Evolutionary conservation across 2,797 vertebrate species (phyloP), one percentile per base, ranked within the genome.

Genomic region (Periparus ater): DNA sequence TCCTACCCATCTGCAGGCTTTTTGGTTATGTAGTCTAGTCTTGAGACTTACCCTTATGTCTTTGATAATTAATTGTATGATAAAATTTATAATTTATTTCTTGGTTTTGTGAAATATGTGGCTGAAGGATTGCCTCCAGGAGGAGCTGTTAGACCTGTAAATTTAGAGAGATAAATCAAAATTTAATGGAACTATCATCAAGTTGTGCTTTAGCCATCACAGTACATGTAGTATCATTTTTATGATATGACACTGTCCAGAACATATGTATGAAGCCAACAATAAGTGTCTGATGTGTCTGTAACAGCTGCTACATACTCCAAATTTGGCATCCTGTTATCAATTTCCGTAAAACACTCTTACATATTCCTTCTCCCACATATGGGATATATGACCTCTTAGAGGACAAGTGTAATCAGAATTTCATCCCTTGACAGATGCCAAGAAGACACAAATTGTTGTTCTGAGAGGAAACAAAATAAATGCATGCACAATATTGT

Each of bases 101-200:
- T 77, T n/a, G 44, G 16, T 88, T 92, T 81, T 75, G 10, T 82
- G 80, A 78, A 78, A 34, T 71, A 53, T 58, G 45, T 53, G 32
- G 17, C 48, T 82, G 27, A 80, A 82, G 12, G 27, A 25, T 58
- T 71, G 29, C 51, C 95, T 91, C 22, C 54, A 93, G 91, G 85
- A 70, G 88, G 81, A 95, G 96, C 87, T 94, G 26, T 79, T 90
- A 82, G 48, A 48, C 45, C 25, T 92, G 47, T 42, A 76, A 8
- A 7, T 91, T 75, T 70, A 48, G n/a, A 55, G 53, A 83, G 34
- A 53, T 7, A 79, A 88, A 86, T 36, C 32, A 50, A 44, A 75
- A 32, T 83, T 71, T 80, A 77, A 42, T 7, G 36, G 20, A 66
- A 40, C n/a, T 87, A 95, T 72, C 58, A 66, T 71, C 18, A 20